These are phyloP conservation scores for Xiphorhynchus erythropygius DNA, from an alignment of 2,797 vertebrate genomes.

Conservation along the genomic window DNA sequence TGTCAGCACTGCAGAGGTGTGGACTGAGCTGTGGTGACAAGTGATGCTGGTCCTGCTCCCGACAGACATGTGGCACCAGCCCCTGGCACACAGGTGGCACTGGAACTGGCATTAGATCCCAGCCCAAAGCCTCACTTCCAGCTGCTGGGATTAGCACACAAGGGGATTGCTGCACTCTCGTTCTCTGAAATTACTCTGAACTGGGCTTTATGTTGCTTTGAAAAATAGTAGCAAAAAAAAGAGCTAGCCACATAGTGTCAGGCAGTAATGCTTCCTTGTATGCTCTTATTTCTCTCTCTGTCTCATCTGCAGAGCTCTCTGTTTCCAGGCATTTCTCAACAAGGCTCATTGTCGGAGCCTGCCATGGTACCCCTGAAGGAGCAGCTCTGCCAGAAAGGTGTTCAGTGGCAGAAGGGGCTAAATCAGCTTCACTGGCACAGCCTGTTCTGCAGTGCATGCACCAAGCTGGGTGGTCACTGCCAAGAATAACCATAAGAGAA, in stretches of 20 bases:
- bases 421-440: background rate
- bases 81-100: background rate
- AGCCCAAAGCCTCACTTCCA: background rate
- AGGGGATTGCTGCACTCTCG: background rate
- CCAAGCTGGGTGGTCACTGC: background rate
- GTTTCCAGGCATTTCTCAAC: background rate
- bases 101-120: background rate
- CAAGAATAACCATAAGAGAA: background rate
- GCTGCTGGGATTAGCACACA: background rate
- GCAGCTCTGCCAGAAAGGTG: background rate
- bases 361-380: background rate
- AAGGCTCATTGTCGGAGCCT: background rate
- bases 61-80: background rate
- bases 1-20: background rate
- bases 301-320: background rate
- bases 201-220: background rate
- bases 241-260: too few species aligned
- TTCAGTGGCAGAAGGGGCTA: background rate
- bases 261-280: background rate
- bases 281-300: background rate
- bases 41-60: rapidly evolving
- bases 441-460: background rate
- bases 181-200: background rate
- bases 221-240: background rate
- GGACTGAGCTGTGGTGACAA: rapidly evolving